These are phyloP conservation scores for Diarsia rubi DNA, from an alignment of 2,888 invertebrate species.

Conservation along the genomic window DNA sequence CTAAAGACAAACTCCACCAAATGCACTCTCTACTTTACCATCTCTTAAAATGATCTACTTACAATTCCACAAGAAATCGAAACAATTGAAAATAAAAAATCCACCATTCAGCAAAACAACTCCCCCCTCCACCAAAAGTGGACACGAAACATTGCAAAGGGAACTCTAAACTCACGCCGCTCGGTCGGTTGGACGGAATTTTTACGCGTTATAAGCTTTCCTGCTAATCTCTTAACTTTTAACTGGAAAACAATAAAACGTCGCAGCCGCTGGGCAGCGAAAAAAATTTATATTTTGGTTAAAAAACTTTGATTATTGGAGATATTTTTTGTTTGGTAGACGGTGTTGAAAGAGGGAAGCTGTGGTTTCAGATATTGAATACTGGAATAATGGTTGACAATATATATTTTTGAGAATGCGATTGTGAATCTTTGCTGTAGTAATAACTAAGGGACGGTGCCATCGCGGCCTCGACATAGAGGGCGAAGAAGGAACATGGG, in stretches of 20 bases:
- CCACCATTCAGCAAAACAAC: background rate
- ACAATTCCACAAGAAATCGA: background rate
- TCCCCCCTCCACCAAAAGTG: background rate
- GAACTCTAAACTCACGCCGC: constrained; percentile 50
- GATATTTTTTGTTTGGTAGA: constrained; percentile 42
- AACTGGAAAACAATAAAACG: constrained; percentile 75
- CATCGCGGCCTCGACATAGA: no score
- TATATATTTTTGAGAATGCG: background rate
- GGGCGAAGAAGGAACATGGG: no score
- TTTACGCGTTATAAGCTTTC: constrained; percentile 74
- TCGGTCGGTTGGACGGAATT: constrained; percentile 71
- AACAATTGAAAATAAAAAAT: background rate
- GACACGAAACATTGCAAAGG: constrained; percentile 6
- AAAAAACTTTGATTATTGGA: constrained; percentile 55
- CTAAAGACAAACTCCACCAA: background rate
- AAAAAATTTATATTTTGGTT: constrained; percentile 56
- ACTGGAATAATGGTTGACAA: background rate
- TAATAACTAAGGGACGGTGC: background rate
- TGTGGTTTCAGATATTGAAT: constrained; percentile 18
- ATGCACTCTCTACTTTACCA: no score
- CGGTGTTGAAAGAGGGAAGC: constrained; percentile 27
- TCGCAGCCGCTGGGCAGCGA: constrained; percentile 68
- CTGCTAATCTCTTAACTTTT: constrained; percentile 84
- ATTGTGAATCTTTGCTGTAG: background rate
- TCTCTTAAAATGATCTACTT: background rate